These are phyloP conservation scores for Cataglyphis altisquamis DNA, from an alignment of 2,888 invertebrate genomes.

Conservation along the genomic window DNA sequence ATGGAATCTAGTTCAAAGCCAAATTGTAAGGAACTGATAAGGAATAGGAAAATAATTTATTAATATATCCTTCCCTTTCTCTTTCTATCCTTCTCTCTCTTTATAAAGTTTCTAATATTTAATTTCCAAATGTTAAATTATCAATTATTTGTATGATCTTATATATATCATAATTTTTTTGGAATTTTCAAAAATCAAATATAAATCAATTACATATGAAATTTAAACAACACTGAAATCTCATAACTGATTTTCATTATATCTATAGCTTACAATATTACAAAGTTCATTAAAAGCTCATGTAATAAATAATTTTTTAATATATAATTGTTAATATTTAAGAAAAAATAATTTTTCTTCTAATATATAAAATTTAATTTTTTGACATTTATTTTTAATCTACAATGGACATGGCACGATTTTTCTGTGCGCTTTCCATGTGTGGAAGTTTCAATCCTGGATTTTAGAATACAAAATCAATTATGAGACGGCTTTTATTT, in stretches of 20 bases:
- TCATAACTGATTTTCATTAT: slow-evolving; percentile 1
- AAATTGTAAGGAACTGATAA: slow-evolving; percentile 3
- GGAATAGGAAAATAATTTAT: neutral
- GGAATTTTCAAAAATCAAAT: neutral
- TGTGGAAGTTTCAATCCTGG: neutral
- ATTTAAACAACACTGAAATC: neutral
- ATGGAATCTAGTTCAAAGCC: slow-evolving; percentile 7
- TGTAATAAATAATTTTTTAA: neutral
- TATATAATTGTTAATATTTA: neutral
- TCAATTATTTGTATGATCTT: neutral
- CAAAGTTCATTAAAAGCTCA: neutral
- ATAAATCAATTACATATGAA: neutral
- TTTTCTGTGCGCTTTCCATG: neutral
- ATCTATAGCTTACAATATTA: slow-evolving; percentile 8
- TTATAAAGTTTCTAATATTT: neutral
- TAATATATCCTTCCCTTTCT: neutral
- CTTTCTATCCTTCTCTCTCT: no score
- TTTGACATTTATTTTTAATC: neutral
- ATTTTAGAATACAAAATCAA: neutral
- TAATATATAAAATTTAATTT: neutral
- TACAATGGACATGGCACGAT: neutral
- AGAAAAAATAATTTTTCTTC: neutral
- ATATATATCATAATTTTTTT: neutral
- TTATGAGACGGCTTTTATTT: neutral
- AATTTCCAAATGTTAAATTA: neutral